phyloP scores from a whole-genome alignment of 2,113 vertebrate species.

The Protobothrops flavoviridis region DNA sequence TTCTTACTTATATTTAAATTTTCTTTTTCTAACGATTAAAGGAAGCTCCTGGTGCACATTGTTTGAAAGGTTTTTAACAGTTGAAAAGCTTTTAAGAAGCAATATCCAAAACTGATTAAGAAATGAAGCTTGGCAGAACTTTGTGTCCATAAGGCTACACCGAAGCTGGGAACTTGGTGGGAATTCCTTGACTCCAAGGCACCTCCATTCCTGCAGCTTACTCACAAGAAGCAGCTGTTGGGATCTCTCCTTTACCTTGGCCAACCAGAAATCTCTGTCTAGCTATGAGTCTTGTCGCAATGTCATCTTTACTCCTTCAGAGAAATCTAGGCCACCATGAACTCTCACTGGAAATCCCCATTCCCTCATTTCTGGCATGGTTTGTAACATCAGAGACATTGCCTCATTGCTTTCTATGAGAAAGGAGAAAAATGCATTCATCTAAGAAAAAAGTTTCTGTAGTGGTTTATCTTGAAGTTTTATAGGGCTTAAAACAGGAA shows the following conservation, averaged over 20 bases:
- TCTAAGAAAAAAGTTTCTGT: not conserved
- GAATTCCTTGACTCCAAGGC: not conserved
- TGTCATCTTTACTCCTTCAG: not conserved
- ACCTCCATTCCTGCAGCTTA: not conserved
- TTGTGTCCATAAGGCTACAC: not conserved
- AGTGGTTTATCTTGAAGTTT: not conserved
- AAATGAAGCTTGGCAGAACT: not conserved
- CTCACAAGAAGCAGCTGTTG: not conserved
- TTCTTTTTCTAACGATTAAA: not conserved
- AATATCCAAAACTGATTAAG: not conserved
- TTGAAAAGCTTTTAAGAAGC: not conserved
- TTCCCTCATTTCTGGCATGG: not conserved
- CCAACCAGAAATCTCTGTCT: not conserved
- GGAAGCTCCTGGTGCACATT: not conserved
- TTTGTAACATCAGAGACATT: not conserved
- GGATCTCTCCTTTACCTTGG: not conserved
- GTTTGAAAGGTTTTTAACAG: not conserved
- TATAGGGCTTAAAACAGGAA: not conserved
- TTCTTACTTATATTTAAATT: not conserved
- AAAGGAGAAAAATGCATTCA: not conserved
- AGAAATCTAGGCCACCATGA: not conserved
- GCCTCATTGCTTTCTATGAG: not conserved
- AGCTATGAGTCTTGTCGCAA: not conserved
- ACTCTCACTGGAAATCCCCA: not conserved
- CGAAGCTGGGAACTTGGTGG: not conserved